Conservation (phyloP, 2,113 vertebrate species). For the Columba janthina region DNA sequence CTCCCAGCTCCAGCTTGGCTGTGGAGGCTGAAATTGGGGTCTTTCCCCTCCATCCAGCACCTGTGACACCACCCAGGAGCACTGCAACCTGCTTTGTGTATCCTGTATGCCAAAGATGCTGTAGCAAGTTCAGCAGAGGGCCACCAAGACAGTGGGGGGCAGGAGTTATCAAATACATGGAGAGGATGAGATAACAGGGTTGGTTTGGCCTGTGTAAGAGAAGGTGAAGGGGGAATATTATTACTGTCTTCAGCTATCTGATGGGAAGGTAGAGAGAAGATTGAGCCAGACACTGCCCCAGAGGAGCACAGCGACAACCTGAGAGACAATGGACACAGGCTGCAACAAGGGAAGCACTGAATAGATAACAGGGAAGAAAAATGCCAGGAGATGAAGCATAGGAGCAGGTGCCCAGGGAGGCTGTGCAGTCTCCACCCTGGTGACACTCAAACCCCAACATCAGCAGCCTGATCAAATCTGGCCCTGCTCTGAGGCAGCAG, state of each 20-base stretch:
- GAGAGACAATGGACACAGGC: not conserved
- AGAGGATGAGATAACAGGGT: not conserved
- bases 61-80: not conserved
- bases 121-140: not conserved
- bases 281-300: not conserved
- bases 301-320: not conserved
- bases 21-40: not conserved
- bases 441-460: not conserved
- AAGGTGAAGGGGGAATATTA: not conserved
- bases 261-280: not conserved
- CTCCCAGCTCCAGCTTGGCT: not conserved
- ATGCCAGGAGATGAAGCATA: accelerated
- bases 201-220: not conserved
- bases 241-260: not conserved
- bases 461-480: not conserved
- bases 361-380: accelerated
- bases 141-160: accelerated
- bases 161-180: not conserved
- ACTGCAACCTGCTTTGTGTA: not conserved
- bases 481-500: not conserved
- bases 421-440: not conserved
- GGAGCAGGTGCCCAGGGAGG: not conserved
- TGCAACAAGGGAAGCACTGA: not conserved
- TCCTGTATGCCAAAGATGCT: not conserved
- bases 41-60: not conserved